phyloP scores from a whole-genome alignment of 2,113 vertebrate genomes.

The Tapirus terrestris region DNA sequence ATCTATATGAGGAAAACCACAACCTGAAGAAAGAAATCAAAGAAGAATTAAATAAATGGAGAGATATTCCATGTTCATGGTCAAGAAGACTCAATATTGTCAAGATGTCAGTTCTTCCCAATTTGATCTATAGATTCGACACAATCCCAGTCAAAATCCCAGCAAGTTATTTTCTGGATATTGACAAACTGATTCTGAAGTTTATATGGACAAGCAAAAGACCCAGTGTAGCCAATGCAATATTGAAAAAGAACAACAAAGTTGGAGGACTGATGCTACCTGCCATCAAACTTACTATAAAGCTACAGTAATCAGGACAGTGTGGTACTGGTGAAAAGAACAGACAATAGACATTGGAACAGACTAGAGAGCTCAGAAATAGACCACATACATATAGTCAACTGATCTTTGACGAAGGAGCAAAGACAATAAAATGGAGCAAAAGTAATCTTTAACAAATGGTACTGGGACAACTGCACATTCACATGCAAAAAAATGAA shows the following conservation, averaged over 20 bases:
- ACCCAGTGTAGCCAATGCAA: neutral
- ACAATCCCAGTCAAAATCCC: neutral
- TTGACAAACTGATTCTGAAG: neutral
- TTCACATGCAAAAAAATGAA: neutral
- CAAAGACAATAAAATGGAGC: neutral
- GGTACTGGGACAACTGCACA: neutral
- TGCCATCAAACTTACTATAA: neutral
- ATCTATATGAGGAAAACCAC: neutral
- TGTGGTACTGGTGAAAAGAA: neutral
- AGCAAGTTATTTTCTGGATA: neutral
- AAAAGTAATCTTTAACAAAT: neutral
- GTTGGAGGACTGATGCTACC: neutral
- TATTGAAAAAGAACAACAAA: neutral
- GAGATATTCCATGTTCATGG: neutral
- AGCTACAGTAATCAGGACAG: neutral
- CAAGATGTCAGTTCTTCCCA: neutral
- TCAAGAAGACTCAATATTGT: neutral
- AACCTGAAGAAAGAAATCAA: neutral
- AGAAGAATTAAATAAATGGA: neutral
- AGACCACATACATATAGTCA: neutral
- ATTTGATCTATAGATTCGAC: neutral
- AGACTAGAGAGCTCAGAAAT: neutral
- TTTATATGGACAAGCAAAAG: neutral
- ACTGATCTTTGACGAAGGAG: neutral
- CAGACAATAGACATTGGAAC: neutral